Conservation (phyloP, 2,888 invertebrate species). For the Acleris cristana region DNA sequence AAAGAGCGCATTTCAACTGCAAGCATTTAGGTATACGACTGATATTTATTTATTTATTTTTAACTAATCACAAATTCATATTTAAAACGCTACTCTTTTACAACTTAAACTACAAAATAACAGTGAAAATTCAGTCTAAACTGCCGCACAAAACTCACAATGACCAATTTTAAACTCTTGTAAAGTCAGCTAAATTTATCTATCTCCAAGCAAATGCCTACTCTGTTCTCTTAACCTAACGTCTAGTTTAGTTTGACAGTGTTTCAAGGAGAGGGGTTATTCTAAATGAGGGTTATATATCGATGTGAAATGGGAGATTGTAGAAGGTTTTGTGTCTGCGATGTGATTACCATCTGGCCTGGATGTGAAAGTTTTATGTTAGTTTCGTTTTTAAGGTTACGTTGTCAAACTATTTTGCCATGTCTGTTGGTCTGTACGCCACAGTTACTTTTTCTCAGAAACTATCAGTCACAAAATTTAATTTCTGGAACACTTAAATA, state of each 20-base stretch:
- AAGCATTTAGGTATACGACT: too few species aligned
- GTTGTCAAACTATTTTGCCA: too few species aligned
- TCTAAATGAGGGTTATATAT: conserved; percentile 27
- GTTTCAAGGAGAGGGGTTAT: not conserved
- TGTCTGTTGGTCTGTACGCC: too few species aligned
- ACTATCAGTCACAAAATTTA: too few species aligned
- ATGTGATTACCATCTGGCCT: not conserved
- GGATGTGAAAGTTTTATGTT: not conserved
- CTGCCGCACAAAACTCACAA: conserved; percentile 31
- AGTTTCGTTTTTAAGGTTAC: not conserved
- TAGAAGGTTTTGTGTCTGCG: conserved; percentile 7
- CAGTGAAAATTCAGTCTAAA: conserved; percentile 26
- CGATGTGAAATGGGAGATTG: conserved; percentile 27
- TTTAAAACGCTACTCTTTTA: not conserved
- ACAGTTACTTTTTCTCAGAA: too few species aligned
- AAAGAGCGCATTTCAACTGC: too few species aligned
- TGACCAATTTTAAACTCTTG: conserved; percentile 31
- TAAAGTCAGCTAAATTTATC: conserved; percentile 17
- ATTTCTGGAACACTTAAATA: too few species aligned
- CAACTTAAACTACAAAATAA: conserved; percentile 5
- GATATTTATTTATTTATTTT: too few species aligned
- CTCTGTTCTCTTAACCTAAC: not conserved
- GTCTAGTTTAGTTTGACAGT: not conserved
- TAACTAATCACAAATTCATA: too few species aligned
- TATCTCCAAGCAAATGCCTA: not conserved